Evolutionary conservation across 2,888 invertebrate species (phyloP).

Genomic region (Pseudococcus longispinus): DNA sequence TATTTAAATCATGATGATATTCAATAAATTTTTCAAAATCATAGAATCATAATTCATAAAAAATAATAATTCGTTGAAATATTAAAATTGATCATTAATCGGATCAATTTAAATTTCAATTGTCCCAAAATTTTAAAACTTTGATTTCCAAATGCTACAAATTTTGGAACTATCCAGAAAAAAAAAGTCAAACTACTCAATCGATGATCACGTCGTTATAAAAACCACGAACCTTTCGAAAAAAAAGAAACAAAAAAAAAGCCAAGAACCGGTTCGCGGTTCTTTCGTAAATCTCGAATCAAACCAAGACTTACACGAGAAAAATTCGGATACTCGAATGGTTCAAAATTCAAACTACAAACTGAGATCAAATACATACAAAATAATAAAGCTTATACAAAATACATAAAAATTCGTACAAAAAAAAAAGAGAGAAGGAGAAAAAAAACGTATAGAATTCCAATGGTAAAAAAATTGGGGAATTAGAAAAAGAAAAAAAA

Average conservation of each 20-base stretch:
- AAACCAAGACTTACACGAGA: background rate
- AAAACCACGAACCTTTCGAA: background rate
- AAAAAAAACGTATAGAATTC: conserved; percentile 22
- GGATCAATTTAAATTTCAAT: no score
- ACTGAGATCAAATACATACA: conserved; percentile 21
- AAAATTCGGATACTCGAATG: background rate
- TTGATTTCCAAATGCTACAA: no score
- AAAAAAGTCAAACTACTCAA: background rate
- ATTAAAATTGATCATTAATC: no score
- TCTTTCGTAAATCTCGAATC: background rate
- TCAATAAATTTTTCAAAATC: no score
- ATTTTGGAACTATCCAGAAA: background rate
- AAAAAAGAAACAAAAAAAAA: background rate
- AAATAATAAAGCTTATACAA: conserved; percentile 1
- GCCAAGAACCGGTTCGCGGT: background rate
- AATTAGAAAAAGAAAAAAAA: background rate
- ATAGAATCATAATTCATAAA: no score
- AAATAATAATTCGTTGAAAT: no score
- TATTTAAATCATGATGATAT: no score
- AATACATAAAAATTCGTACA: background rate
- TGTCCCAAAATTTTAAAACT: no score
- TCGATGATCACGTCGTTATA: background rate
- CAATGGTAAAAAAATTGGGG: background rate
- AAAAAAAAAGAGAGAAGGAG: background rate
- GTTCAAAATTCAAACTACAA: conserved; percentile 9